phyloP scores from a whole-genome alignment of 2,888 invertebrate genomes.

The Proisotoma minuta region DNA sequence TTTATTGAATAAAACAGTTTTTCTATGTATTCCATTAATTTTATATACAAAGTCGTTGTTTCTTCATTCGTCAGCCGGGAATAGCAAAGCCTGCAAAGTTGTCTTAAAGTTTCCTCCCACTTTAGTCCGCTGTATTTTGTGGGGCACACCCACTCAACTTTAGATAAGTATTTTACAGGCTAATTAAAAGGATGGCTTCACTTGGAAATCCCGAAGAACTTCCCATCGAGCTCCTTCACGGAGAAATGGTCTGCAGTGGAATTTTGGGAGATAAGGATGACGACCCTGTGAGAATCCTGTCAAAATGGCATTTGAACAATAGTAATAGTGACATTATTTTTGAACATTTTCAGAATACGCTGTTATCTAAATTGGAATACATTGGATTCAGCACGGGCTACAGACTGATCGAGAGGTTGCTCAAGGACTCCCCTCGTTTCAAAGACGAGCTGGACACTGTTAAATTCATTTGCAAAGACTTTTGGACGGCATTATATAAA shows the following conservation, averaged over 20 bases:
- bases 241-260: conserved; percentile 41
- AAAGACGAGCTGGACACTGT: conserved; percentile 96
- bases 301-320: neutral
- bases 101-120: too few species aligned
- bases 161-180: neutral
- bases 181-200: neutral
- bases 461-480: conserved; percentile 98
- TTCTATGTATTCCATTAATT: too few species aligned
- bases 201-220: conserved; percentile 34
- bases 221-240: conserved; percentile 40
- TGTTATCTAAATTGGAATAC: conserved; percentile 54
- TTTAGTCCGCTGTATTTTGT: too few species aligned
- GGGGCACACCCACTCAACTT: too few species aligned
- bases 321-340: neutral
- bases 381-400: conserved; percentile 58
- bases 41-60: too few species aligned
- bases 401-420: conserved; percentile 62
- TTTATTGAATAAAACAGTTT: too few species aligned
- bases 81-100: too few species aligned
- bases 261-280: conserved; percentile 32
- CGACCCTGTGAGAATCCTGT: conserved; percentile 28
- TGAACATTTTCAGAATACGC: conserved; percentile 50
- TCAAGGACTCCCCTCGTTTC: conserved; percentile 86
- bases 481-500: conserved; percentile 96
- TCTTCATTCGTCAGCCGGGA: too few species aligned